phyloP scores from a whole-genome alignment of 2,888 invertebrate genomes.

The Brenthis ino region DNA sequence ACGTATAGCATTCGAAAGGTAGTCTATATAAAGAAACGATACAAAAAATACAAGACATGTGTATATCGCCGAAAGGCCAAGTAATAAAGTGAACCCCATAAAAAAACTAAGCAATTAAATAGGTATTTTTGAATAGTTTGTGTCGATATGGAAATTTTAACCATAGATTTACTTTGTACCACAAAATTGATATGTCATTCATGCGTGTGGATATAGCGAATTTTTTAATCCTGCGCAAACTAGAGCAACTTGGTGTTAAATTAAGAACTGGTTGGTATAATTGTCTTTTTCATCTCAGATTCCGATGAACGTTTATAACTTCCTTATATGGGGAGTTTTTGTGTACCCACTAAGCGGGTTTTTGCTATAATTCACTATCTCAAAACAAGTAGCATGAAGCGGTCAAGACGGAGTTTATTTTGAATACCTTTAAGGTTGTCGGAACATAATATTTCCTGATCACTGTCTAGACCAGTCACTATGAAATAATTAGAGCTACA shows the following conservation, averaged over 20 bases:
- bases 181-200: no score
- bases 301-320: conserved; percentile 36
- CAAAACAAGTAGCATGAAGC: conserved; percentile 16
- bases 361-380: conserved; percentile 10
- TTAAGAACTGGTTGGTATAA: conserved; percentile 32
- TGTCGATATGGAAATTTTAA: no score
- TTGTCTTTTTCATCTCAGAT: conserved; percentile 34
- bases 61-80: no score
- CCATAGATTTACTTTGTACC: no score
- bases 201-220: background rate
- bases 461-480: conserved; percentile 16
- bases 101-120: no score
- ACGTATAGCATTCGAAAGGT: no score
- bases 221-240: conserved; percentile 18
- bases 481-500: conserved; percentile 9
- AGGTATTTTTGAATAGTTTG: no score
- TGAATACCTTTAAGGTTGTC: conserved; percentile 24
- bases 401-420: conserved; percentile 23
- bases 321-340: conserved; percentile 35
- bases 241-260: conserved; percentile 29
- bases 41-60: no score
- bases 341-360: conserved; percentile 10
- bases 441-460: conserved; percentile 27
- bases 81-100: no score
- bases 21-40: no score